A percentile compares a stretch with the other conserved stretches of the same genome.
phyloP scores from a whole-genome alignment of 2,888 invertebrate genomes.

The Agrotis segetum region DNA sequence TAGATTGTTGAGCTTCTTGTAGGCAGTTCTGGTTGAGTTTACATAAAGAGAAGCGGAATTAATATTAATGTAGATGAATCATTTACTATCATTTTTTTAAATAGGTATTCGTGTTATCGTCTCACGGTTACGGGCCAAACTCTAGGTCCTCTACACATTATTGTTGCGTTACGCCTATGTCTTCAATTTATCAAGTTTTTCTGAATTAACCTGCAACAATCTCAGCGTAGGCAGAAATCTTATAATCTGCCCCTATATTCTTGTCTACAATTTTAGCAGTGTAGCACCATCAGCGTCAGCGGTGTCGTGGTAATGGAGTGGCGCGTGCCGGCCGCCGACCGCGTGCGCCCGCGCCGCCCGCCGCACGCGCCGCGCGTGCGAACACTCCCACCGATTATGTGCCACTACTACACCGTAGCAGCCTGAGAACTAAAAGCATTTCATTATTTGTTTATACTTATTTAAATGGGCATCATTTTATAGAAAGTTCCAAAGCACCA shows the following conservation, averaged over 20 bases:
- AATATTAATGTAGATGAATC: not conserved
- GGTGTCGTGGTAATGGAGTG: slow-evolving; percentile 88
- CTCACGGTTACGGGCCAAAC: no score
- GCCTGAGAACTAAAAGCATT: slow-evolving; percentile 79
- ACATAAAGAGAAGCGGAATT: not conserved
- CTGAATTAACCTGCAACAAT: no score
- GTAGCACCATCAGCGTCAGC: slow-evolving; percentile 72
- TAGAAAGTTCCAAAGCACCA: not conserved
- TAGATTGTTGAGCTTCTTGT: no score
- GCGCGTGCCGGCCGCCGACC: slow-evolving; percentile 71
- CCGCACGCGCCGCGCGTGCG: slow-evolving; percentile 71
- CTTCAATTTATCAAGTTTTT: not conserved
- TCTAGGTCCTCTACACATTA: no score
- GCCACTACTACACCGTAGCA: slow-evolving; percentile 75
- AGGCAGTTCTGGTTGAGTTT: no score
- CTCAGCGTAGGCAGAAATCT: slow-evolving; percentile 36
- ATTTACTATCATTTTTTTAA: not conserved
- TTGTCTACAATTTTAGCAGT: slow-evolving; percentile 62
- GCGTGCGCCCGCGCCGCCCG: slow-evolving; percentile 66
- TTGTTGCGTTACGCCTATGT: not conserved
- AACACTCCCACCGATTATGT: slow-evolving; percentile 89
- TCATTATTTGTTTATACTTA: slow-evolving; percentile 45
- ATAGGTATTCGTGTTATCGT: no score
- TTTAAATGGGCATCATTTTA: slow-evolving; percentile 31
- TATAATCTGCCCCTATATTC: slow-evolving; percentile 15